Percentiles rank a stretch among this genome's conserved stretches.
phyloP scores from a whole-genome alignment of 2,888 invertebrate species.

The Heteromyza rotundicornis region DNA sequence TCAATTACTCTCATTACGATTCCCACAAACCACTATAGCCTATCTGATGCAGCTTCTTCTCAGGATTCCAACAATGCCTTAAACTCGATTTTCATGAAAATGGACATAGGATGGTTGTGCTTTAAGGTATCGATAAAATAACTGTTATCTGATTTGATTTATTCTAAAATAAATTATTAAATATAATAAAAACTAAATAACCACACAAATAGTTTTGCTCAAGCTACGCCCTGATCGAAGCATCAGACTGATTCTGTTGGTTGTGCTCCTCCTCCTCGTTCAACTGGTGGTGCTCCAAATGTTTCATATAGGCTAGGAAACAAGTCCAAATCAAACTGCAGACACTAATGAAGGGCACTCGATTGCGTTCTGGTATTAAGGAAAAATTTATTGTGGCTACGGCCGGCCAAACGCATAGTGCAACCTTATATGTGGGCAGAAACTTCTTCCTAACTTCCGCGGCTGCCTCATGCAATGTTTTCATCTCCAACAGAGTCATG shows the following conservation, averaged over 20 bases:
- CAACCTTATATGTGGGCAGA: conserved; percentile 76
- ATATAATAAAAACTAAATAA: background rate
- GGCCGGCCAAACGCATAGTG: conserved; percentile 73
- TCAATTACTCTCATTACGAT: too few species aligned
- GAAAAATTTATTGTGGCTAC: conserved; percentile 77
- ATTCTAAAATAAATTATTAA: background rate
- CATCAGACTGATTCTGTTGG: too few species aligned
- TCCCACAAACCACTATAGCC: too few species aligned
- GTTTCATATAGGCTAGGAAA: conserved; percentile 80
- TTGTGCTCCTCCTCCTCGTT: conserved; percentile 30
- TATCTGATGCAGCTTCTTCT: too few species aligned
- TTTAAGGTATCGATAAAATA: too few species aligned
- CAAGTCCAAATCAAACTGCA: conserved; percentile 80
- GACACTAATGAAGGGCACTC: conserved; percentile 74
- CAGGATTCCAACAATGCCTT: too few species aligned
- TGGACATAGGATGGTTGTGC: too few species aligned
- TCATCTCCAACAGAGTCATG: conserved; percentile 77
- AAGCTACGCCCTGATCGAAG: too few species aligned
- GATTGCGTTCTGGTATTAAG: conserved; percentile 73
- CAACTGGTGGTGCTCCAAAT: conserved; percentile 64
- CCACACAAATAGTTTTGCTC: too few species aligned
- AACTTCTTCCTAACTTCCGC: conserved; percentile 77
- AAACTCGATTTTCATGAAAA: too few species aligned
- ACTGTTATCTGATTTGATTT: too few species aligned
- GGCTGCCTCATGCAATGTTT: conserved; percentile 67